Evolutionary conservation across 1,140 invertebrate species (phyloP).

Genomic region (Cydia pomonella): DNA sequence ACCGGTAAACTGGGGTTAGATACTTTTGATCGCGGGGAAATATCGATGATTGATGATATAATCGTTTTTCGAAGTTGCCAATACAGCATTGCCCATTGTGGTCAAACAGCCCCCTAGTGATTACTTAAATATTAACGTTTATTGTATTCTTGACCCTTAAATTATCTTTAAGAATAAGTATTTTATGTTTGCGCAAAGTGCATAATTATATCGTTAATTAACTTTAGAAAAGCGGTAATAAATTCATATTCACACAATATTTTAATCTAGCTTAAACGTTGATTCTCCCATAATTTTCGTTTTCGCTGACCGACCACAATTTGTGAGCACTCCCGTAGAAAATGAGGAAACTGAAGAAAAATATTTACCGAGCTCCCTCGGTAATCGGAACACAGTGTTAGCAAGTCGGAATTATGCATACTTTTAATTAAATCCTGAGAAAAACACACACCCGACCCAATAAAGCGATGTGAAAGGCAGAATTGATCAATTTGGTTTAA

Average conservation of each 20-base stretch:
- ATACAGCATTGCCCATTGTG: no score
- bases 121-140: no score
- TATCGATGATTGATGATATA: no score
- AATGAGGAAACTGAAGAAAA: slow-evolving; percentile 10
- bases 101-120: no score
- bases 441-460: not conserved
- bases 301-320: slow-evolving; percentile 12
- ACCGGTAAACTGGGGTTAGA: no score
- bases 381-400: not conserved
- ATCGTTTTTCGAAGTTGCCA: no score
- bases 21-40: no score
- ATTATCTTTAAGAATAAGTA: no score
- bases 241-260: not conserved
- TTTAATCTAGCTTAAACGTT: not conserved
- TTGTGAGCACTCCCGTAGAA: not conserved
- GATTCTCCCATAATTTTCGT: not conserved
- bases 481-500: not conserved
- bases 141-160: no score
- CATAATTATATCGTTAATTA: no score
- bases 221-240: not conserved
- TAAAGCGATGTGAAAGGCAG: not conserved
- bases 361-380: not conserved
- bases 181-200: no score
- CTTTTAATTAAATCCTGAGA: not conserved
- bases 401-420: slow-evolving; percentile 15